Evolutionary conservation across 2,113 vertebrate genomes (phyloP), one percentile per base, ranked within the genome.

Genomic region (Alosa alosa): DNA sequence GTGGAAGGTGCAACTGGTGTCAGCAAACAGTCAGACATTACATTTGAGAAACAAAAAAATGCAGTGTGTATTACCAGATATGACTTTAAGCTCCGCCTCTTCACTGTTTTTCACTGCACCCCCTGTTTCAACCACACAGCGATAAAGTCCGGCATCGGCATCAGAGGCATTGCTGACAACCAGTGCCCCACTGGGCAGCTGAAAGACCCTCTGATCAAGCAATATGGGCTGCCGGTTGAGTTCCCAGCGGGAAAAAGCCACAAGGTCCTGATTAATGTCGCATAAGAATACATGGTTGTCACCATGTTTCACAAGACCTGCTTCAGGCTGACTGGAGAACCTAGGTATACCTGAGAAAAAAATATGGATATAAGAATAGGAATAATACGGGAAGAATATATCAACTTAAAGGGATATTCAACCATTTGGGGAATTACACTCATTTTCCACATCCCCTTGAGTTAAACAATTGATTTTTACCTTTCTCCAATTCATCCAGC

Each of bases 81-180:
- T 91, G 17, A 97, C 87, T 84, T 92, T 95, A 72, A 99, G 94
- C 92, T 96, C 95, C 0, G 95, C 97, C 90, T 99, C 98, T 0
- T 99, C 98, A 6, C 97, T 99, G 89, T 94, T 94, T 90, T 99
- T 99, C 18, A 95, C 94, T 0, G 94, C 85, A 0, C 97, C 97
- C 0, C 93, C 95, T 0, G 94, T 95, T 87, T 98, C 98, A 25
- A 99, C 93, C 82, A 96, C 0, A 22, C 98, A 99, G 87, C 97
- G 97, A 44, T 99, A 99, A 0, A 96, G 92, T 0, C 98, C 98
- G 0, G 91, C 93, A 41, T 99, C 98, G 0, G 10, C 47, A 72
- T 97, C 96, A 0, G 96, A 96, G 47, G 94, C 93, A 0, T 98
- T 98, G 93, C 93, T 96, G 93, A 99, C 85, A 17, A 97, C 94